Percentiles rank a stretch among this genome's conserved stretches.
These are phyloP conservation scores for Temnothorax rugatulus DNA, from an alignment of 2,888 invertebrate genomes.

Conservation along the genomic window DNA sequence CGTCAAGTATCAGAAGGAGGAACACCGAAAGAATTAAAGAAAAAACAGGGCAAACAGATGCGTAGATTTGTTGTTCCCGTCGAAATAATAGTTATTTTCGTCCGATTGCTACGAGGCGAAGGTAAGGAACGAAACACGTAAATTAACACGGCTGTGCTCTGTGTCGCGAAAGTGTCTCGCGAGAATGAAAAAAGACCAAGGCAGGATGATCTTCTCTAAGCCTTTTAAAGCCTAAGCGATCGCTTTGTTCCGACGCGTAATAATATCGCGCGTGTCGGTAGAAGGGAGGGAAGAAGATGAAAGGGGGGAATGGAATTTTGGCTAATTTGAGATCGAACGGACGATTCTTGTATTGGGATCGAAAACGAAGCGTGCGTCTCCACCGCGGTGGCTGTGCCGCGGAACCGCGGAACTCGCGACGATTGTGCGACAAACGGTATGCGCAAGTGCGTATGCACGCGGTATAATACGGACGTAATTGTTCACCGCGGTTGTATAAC, in stretches of 20 bases:
- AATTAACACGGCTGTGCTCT: neutral
- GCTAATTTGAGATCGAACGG: conserved; percentile 28
- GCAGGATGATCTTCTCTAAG: neutral
- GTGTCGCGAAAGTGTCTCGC: neutral
- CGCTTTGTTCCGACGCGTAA: conserved; percentile 28
- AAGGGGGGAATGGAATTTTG: neutral
- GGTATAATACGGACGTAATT: conserved; percentile 79
- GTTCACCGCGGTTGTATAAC: conserved; percentile 79
- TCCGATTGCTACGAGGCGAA: neutral
- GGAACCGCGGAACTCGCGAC: conserved; percentile 2
- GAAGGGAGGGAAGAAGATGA: neutral
- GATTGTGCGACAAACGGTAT: conserved; percentile 57
- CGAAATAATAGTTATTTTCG: neutral
- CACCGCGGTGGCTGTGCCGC: too few relatives aligned
- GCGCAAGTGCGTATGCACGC: conserved; percentile 61
- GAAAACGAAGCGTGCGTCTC: neutral
- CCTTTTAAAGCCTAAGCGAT: neutral
- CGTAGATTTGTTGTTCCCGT: neutral
- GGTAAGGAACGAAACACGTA: neutral
- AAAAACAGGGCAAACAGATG: neutral
- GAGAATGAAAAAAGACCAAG: neutral
- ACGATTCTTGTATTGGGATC: neutral
- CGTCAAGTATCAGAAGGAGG: neutral
- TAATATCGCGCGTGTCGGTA: conserved; percentile 16
- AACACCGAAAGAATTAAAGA: neutral